Evolutionary conservation across 2,888 invertebrate genomes (phyloP).

Genomic region (Synanthedon vespiformis): DNA sequence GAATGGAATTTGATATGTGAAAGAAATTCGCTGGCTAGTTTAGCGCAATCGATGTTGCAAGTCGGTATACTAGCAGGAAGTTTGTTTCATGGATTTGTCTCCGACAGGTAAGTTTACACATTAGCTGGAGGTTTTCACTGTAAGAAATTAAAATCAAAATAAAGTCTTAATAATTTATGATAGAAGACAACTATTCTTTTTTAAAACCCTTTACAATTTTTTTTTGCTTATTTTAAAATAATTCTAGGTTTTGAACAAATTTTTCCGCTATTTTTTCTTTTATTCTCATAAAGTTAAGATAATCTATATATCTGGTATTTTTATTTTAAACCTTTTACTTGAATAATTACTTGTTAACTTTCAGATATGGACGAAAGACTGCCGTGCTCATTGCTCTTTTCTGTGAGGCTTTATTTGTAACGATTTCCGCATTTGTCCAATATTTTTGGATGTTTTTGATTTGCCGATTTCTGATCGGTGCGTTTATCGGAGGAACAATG

Average conservation of each 20-base stretch:
- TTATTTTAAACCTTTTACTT: constrained; percentile 10
- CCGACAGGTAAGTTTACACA: constrained; percentile 44
- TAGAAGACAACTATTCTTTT: too few relatives aligned
- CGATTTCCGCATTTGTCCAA: constrained; percentile 65
- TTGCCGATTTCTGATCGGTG: constrained; percentile 70
- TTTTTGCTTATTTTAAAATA: too few relatives aligned
- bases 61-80: constrained; percentile 69
- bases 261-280: too few relatives aligned
- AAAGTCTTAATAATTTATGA: too few relatives aligned
- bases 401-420: constrained; percentile 66
- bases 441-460: constrained; percentile 72
- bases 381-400: constrained; percentile 71
- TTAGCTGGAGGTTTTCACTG: not conserved
- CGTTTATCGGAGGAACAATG: constrained; percentile 75
- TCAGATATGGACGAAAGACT: constrained; percentile 74
- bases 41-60: constrained; percentile 68
- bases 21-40: constrained; percentile 59
- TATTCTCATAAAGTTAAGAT: too few relatives aligned
- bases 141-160: not conserved
- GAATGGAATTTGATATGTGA: constrained; percentile 75
- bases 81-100: constrained; percentile 62
- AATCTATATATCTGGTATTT: too few relatives aligned
- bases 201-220: too few relatives aligned
- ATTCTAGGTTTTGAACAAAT: too few relatives aligned
- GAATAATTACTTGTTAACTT: constrained; percentile 12